These are phyloP conservation scores for Philaethria dido DNA, from an alignment of 2,888 invertebrate species.

Conservation along the genomic window DNA sequence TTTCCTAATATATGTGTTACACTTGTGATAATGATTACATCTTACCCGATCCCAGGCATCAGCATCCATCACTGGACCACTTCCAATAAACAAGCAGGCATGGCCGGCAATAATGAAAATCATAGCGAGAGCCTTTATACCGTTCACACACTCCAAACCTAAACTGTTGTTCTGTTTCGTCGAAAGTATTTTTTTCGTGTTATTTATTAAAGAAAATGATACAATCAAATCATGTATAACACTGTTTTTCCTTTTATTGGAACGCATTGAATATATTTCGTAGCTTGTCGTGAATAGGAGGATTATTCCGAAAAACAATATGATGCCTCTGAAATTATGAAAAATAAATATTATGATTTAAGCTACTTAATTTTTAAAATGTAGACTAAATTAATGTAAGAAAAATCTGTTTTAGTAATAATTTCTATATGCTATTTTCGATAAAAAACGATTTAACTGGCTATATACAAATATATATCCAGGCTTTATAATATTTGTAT, in stretches of 20 bases:
- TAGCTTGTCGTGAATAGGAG: slow-evolving; percentile 75
- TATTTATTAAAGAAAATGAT: slow-evolving; percentile 85
- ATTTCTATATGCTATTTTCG: no score
- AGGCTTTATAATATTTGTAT: no score
- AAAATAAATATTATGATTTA: neutral
- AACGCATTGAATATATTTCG: slow-evolving; percentile 69
- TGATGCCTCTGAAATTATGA: slow-evolving; percentile 66
- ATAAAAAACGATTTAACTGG: no score
- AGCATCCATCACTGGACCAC: slow-evolving; percentile 87
- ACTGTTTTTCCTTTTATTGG: slow-evolving; percentile 59
- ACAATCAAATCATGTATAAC: slow-evolving; percentile 59
- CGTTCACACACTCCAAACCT: slow-evolving; percentile 86
- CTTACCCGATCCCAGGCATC: slow-evolving; percentile 85
- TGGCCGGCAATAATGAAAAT: slow-evolving; percentile 87
- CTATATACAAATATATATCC: no score
- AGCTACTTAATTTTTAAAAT: no score
- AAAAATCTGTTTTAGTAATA: no score
- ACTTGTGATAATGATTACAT: slow-evolving; percentile 18
- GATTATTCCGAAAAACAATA: slow-evolving; percentile 72
- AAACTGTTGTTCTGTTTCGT: slow-evolving; percentile 82
- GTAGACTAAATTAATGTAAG: no score
- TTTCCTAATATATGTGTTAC: neutral
- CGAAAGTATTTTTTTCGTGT: slow-evolving; percentile 83
- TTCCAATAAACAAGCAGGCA: slow-evolving; percentile 85
- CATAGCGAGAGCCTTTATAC: slow-evolving; percentile 88